phyloP scores from a whole-genome alignment of 1,140 invertebrate species.

The Asbolus verrucosus region DNA sequence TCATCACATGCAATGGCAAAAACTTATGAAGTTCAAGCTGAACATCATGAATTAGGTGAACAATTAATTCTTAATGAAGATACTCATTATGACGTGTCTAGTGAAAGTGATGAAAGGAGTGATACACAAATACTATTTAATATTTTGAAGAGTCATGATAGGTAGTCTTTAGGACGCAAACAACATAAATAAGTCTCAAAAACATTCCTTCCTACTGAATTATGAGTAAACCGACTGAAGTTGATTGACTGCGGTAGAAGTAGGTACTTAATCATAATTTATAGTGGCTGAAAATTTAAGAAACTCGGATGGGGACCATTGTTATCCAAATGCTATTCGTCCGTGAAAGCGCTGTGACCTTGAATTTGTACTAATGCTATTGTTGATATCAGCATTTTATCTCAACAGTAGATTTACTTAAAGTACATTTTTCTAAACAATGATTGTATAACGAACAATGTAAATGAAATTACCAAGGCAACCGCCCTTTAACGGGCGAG shows the following conservation, averaged over 20 bases:
- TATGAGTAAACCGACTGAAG: background rate
- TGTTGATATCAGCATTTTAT: no score
- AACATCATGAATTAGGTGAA: slow-evolving; percentile 56
- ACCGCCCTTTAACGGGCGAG: no score
- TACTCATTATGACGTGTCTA: slow-evolving; percentile 52
- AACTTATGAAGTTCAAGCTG: slow-evolving; percentile 53
- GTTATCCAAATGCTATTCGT: no score
- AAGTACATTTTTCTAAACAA: no score
- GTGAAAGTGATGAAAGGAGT: slow-evolving; percentile 58
- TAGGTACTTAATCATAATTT: background rate
- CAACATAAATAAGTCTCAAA: no score
- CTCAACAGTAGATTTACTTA: no score
- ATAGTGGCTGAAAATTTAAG: no score
- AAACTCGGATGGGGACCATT: background rate
- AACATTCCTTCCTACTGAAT: no score
- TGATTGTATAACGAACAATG: no score
- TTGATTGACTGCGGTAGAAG: background rate
- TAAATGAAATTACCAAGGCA: no score
- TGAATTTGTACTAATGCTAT: no score
- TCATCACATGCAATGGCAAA: slow-evolving; percentile 37
- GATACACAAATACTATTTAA: slow-evolving; percentile 63
- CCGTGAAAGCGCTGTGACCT: no score
- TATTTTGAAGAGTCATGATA: slow-evolving; percentile 60
- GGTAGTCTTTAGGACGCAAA: slow-evolving; percentile 50
- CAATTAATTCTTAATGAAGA: slow-evolving; percentile 55